phyloP scores from a whole-genome alignment of 2,797 vertebrate genomes.

The Crocidura indochinensis region DNA sequence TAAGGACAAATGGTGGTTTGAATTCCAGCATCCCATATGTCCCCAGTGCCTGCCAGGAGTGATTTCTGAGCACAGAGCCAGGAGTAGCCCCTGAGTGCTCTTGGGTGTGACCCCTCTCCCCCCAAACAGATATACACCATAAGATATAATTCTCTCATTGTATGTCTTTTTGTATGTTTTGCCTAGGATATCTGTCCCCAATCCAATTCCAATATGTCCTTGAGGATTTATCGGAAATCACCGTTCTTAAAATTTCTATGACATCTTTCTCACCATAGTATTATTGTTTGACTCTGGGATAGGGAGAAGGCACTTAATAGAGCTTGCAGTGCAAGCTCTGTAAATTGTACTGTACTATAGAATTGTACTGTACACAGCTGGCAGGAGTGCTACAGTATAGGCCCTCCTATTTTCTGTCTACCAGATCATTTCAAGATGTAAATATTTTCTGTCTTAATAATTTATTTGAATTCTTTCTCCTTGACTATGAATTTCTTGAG shows the following conservation, averaged over 20 bases:
- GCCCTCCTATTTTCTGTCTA: background rate
- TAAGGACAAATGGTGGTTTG: too few relatives aligned
- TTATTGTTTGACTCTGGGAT: background rate
- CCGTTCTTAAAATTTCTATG: background rate
- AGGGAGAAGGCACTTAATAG: background rate
- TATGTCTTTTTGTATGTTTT: background rate
- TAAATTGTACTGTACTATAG: background rate
- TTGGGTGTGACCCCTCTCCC: too few relatives aligned
- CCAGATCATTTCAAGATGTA: background rate
- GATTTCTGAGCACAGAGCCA: too few relatives aligned
- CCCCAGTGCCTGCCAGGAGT: too few relatives aligned
- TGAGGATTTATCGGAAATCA: background rate
- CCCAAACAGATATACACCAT: too few relatives aligned
- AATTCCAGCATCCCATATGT: too few relatives aligned
- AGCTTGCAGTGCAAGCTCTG: accelerated
- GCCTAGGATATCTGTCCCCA: background rate
- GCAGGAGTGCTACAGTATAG: too few relatives aligned
- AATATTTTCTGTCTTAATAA: background rate
- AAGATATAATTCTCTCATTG: background rate
- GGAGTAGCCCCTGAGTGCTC: too few relatives aligned
- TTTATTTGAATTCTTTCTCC: slow-evolving; percentile 26
- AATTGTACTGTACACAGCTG: background rate
- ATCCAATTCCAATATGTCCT: slow-evolving; percentile 1
- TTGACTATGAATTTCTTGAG: slow-evolving; percentile 8
- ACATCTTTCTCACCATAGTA: background rate